Conservation (phyloP, 2,113 vertebrate genomes). For the Crypturellus undulatus region DNA sequence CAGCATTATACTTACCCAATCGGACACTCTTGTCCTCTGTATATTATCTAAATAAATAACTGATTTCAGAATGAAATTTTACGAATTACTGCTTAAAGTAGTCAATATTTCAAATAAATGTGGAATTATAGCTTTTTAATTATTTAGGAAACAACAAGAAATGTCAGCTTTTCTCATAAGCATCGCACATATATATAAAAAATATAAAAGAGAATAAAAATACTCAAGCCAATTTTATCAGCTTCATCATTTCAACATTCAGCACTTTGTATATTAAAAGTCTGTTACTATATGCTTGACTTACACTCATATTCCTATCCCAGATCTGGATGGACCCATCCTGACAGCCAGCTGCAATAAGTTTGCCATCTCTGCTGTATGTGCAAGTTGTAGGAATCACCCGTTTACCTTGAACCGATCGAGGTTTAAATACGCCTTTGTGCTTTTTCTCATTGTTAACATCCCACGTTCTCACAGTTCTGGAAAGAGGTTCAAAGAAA, state of each 20-base stretch:
- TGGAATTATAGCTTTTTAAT: background rate
- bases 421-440: slow-evolving; percentile 92
- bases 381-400: slow-evolving; percentile 92
- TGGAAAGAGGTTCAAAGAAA: slow-evolving; percentile 62
- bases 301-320: slow-evolving; percentile 95
- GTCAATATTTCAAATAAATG: background rate
- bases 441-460: slow-evolving; percentile 93
- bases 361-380: slow-evolving; percentile 93
- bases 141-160: background rate
- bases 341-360: slow-evolving; percentile 94
- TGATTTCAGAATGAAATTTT: background rate
- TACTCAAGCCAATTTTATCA: background rate
- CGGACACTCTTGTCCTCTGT: background rate
- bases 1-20: background rate
- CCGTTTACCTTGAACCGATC: slow-evolving; percentile 91
- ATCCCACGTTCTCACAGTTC: slow-evolving; percentile 96
- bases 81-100: background rate
- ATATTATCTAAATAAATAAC: background rate
- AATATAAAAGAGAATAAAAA: background rate
- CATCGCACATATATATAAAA: background rate
- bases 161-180: background rate
- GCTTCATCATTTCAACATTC: background rate
- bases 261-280: background rate
- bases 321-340: slow-evolving; percentile 98
- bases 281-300: slow-evolving; percentile 52